Percentiles rank a stretch among this genome's conserved stretches.
Conservation (phyloP, 1,140 invertebrate genomes). For the Lanistes nyassanus region DNA sequence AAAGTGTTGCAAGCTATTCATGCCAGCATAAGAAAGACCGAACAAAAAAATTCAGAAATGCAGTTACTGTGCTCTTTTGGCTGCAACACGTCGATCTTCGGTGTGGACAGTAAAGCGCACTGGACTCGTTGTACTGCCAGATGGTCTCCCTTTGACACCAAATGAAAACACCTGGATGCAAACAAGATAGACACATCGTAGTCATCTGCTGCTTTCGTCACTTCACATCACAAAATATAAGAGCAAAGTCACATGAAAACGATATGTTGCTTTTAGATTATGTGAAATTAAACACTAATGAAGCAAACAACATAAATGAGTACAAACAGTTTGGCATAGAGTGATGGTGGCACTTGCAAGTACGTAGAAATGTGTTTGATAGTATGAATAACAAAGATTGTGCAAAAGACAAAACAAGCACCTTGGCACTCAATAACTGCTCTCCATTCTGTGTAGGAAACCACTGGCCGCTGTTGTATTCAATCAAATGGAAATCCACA, state of each 20-base stretch:
- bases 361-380: neutral
- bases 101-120: constrained; percentile 56
- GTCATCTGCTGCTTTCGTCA: neutral
- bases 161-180: constrained; percentile 51
- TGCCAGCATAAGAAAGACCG: no score
- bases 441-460: constrained; percentile 43
- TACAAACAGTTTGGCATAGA: no score
- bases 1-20: no score
- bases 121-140: constrained; percentile 42
- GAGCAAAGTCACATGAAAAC: neutral
- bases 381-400: neutral
- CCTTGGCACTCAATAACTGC: constrained; percentile 51
- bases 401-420: constrained; percentile 21
- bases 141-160: constrained; percentile 51
- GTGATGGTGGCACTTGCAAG: no score
- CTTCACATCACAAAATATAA: neutral
- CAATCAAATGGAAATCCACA: constrained; percentile 58
- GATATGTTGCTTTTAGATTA: no score
- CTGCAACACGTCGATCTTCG: constrained; percentile 46
- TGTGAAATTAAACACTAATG: no score
- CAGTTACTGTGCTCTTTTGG: constrained; percentile 54
- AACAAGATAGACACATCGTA: no score
- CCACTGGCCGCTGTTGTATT: constrained; percentile 60
- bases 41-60: no score
- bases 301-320: neutral